A percentile compares a stretch with the other conserved stretches of the same genome.
Conservation (phyloP, 2,888 invertebrate species). For the Strigamia transsilvanica region DNA sequence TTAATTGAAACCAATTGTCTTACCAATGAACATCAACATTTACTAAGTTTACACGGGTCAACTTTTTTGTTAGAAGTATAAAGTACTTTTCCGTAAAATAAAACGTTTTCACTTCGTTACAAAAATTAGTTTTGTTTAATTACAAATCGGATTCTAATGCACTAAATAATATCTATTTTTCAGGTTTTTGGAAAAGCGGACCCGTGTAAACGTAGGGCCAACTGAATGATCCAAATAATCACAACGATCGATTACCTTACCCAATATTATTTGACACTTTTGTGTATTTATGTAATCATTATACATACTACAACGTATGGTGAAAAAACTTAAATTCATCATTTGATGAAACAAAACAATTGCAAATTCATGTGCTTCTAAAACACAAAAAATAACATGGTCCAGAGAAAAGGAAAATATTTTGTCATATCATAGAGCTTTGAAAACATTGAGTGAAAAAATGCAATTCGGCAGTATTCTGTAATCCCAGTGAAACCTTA, state of each 20-base stretch:
- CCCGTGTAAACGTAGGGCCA: no score
- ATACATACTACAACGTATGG: constrained; percentile 44
- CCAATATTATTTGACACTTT: background rate
- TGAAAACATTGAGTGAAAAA: background rate
- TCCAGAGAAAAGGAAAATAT: background rate
- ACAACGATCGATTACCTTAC: no score
- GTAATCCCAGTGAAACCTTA: constrained; percentile 36
- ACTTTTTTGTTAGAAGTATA: background rate
- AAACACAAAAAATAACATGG: background rate
- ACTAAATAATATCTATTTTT: no score
- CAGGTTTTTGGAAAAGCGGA: background rate
- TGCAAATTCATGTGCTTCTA: constrained; percentile 9
- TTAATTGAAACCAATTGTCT: no score
- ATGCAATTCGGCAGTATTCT: constrained; percentile 16
- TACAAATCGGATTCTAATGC: background rate
- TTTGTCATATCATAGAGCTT: background rate
- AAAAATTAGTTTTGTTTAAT: background rate
- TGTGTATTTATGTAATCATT: background rate
- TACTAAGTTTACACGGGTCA: background rate
- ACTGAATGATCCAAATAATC: no score
- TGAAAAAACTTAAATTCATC: constrained; percentile 33
- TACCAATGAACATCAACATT: background rate
- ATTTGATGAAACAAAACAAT: background rate
- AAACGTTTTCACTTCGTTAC: background rate
- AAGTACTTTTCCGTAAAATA: background rate